phyloP scores from a whole-genome alignment of 2,888 invertebrate genomes.

The Octonoba sinensis region DNA sequence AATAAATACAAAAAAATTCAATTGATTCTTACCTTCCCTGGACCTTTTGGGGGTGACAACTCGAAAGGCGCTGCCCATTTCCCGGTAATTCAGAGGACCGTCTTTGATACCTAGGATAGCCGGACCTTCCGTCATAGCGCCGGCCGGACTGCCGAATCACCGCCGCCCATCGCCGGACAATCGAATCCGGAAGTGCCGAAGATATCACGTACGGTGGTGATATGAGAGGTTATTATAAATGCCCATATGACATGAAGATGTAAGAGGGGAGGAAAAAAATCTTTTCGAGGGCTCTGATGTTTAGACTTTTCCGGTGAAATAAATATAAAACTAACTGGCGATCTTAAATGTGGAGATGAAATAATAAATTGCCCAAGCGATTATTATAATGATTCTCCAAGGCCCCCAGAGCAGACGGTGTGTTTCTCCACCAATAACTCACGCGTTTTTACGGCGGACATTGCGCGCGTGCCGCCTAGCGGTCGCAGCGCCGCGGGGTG shows the following conservation, averaged over 20 bases:
- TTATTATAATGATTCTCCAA: slow-evolving; percentile 53
- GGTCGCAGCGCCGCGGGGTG: slow-evolving; percentile 31
- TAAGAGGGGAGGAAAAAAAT: slow-evolving; percentile 7
- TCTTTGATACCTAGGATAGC: too few relatives aligned
- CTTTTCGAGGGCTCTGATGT: neutral
- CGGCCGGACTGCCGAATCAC: slow-evolving; percentile 13
- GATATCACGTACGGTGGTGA: neutral
- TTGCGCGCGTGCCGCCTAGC: slow-evolving; percentile 40
- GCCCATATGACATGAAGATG: too few relatives aligned
- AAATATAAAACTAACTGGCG: slow-evolving; percentile 45
- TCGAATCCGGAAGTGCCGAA: neutral
- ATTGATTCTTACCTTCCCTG: slow-evolving; percentile 43
- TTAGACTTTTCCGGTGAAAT: slow-evolving; percentile 4
- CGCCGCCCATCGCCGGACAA: slow-evolving; percentile 22
- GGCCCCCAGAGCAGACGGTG: slow-evolving; percentile 10
- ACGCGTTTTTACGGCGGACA: slow-evolving; percentile 21
- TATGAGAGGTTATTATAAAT: too few relatives aligned
- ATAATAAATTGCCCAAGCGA: slow-evolving; percentile 29
- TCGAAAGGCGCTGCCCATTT: slow-evolving; percentile 66
- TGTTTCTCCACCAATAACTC: slow-evolving; percentile 54
- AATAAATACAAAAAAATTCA: too few relatives aligned
- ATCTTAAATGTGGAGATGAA: neutral
- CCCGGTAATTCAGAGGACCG: slow-evolving; percentile 34
- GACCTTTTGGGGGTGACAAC: slow-evolving; percentile 67
- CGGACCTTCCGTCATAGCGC: slow-evolving; percentile 40